Evolutionary conservation across 1,140 invertebrate genomes (phyloP).

Genomic region (Caerostris extrusa): DNA sequence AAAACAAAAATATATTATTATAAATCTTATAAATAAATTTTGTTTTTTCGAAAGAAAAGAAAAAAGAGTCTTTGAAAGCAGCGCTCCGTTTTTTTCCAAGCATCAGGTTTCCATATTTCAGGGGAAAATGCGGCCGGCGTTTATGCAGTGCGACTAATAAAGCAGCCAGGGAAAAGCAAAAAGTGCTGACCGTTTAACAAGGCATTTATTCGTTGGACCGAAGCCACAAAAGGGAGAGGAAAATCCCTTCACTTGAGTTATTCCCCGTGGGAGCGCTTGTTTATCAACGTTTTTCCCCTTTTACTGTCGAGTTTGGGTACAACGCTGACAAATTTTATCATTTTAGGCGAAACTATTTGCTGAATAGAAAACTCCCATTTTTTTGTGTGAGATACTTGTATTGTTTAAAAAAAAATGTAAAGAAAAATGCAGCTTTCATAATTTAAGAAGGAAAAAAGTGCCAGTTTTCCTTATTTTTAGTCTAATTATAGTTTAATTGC

Average conservation of each 20-base stretch:
- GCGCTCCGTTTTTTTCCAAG: not conserved
- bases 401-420: not conserved
- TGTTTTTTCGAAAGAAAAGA: too few species aligned
- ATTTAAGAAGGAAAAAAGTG: not conserved
- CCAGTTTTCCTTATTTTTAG: not conserved
- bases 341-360: slow-evolving; percentile 16
- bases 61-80: too few species aligned
- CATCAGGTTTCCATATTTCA: not conserved
- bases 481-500: not conserved
- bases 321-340: slow-evolving; percentile 39
- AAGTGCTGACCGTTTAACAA: slow-evolving; percentile 61
- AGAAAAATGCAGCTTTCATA: not conserved
- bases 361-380: slow-evolving; percentile 3
- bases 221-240: slow-evolving; percentile 25
- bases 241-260: slow-evolving; percentile 29
- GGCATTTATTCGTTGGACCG: slow-evolving; percentile 50
- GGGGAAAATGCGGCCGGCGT: not conserved
- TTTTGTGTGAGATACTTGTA: not conserved
- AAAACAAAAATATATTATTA: too few species aligned
- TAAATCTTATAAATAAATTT: too few species aligned
- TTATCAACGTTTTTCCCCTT: slow-evolving; percentile 43
- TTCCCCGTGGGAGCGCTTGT: slow-evolving; percentile 32
- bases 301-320: slow-evolving; percentile 9
- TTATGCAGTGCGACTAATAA: slow-evolving; percentile 52
- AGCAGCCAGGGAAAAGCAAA: slow-evolving; percentile 1